phyloP scores from a whole-genome alignment of 2,888 invertebrate genomes.

The Platypus cylindrus region DNA sequence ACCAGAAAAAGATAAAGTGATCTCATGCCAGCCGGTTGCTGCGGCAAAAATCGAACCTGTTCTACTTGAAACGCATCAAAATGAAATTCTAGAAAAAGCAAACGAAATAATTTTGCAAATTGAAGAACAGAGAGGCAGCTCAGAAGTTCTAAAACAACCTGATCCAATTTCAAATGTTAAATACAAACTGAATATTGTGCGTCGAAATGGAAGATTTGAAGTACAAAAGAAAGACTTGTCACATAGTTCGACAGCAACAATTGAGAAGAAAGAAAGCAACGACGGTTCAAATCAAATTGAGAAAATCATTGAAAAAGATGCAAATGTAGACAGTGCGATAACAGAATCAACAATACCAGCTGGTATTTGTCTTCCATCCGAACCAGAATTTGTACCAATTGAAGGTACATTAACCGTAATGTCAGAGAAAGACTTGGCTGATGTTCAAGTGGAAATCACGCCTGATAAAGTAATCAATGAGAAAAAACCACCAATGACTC shows the following conservation, averaged over 20 bases:
- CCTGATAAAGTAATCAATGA: conserved; percentile 28
- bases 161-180: background rate
- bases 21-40: too few species aligned
- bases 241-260: background rate
- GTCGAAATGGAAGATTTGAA: background rate
- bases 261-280: background rate
- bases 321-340: background rate
- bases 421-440: conserved; percentile 32
- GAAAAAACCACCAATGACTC: conserved; percentile 26
- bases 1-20: conserved; percentile 5
- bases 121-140: too few species aligned
- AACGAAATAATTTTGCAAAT: too few species aligned
- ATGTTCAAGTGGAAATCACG: conserved; percentile 42
- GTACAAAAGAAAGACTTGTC: conserved; percentile 1
- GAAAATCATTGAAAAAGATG: background rate
- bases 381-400: conserved; percentile 32
- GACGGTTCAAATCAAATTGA: background rate
- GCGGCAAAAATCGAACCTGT: too few species aligned
- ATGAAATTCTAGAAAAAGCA: background rate
- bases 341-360: conserved; percentile 4
- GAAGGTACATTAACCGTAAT: conserved; percentile 47
- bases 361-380: conserved; percentile 9
- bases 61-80: conserved; percentile 1
- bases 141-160: too few species aligned
- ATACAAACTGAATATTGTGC: conserved; percentile 3